phyloP scores from a whole-genome alignment of 2,797 vertebrate genomes.

The Mormyrops attenuatus region DNA sequence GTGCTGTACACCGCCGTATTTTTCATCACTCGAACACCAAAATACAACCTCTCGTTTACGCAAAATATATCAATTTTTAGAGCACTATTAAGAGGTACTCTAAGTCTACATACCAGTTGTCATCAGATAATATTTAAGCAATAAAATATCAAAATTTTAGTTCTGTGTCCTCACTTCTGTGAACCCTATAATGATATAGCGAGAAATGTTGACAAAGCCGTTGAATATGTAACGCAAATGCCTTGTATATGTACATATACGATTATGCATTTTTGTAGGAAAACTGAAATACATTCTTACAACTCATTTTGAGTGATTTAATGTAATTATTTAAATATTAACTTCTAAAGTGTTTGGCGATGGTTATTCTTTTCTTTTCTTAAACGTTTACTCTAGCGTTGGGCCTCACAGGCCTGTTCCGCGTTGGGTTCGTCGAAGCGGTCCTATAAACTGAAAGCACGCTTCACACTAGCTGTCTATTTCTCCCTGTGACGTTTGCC shows the following conservation, averaged over 20 bases:
- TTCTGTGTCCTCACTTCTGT: neutral
- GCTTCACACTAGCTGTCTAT: neutral
- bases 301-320: neutral
- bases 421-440: neutral
- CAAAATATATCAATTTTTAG: neutral
- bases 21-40: neutral
- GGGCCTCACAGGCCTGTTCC: neutral
- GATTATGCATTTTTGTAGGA: neutral
- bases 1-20: neutral
- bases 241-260: neutral
- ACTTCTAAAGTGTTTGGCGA: neutral
- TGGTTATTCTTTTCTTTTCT: neutral
- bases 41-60: neutral
- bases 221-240: neutral
- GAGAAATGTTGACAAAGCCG: neutral
- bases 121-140: neutral
- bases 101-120: neutral
- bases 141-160: neutral
- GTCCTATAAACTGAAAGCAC: neutral
- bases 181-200: neutral
- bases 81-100: neutral
- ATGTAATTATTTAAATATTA: neutral
- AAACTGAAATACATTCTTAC: neutral
- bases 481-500: neutral
- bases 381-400: neutral